Percentiles rank a stretch among this genome's conserved stretches.
Conservation (phyloP, 2,888 invertebrate genomes). For the Adineta ricciae region DNA sequence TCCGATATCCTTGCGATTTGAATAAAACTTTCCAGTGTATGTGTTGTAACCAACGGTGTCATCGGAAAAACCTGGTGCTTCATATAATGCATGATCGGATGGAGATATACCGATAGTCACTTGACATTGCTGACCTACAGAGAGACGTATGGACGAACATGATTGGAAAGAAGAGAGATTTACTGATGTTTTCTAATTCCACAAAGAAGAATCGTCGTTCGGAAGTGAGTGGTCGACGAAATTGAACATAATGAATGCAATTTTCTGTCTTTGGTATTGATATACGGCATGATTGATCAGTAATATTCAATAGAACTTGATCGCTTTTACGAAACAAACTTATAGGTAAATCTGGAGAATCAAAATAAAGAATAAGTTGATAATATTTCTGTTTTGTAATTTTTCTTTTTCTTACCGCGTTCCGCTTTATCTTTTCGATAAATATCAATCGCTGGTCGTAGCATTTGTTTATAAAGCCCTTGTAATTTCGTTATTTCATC, state of each 20-base stretch:
- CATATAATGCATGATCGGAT: constrained; percentile 6
- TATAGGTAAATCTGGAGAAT: background rate
- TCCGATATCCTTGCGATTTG: constrained; percentile 40
- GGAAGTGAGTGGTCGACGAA: constrained; percentile 39
- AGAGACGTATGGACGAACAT: background rate
- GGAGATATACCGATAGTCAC: constrained; percentile 28
- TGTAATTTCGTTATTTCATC: constrained; percentile 27
- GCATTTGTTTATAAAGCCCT: constrained; percentile 24
- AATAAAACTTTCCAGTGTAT: constrained; percentile 41
- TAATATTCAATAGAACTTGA: background rate
- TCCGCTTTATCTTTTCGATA: constrained; percentile 22
- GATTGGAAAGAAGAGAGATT: constrained; percentile 32
- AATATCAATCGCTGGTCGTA: constrained; percentile 29
- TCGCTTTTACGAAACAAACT: background rate
- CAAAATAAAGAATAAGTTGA: background rate
- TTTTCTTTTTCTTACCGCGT: background rate
- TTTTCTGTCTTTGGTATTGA: constrained; percentile 38
- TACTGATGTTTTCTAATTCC: constrained; percentile 40
- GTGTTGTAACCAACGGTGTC: constrained; percentile 43
- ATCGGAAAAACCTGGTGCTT: constrained; percentile 26
- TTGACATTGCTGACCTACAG: constrained; percentile 17
- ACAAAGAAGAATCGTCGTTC: constrained; percentile 39
- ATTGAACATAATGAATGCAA: constrained; percentile 42
- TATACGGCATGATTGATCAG: background rate
- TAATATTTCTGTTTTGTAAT: no score